Percentiles rank a stretch among this genome's conserved stretches.
Conservation (phyloP, 2,113 vertebrate species). For the Bombycilla garrulus region DNA sequence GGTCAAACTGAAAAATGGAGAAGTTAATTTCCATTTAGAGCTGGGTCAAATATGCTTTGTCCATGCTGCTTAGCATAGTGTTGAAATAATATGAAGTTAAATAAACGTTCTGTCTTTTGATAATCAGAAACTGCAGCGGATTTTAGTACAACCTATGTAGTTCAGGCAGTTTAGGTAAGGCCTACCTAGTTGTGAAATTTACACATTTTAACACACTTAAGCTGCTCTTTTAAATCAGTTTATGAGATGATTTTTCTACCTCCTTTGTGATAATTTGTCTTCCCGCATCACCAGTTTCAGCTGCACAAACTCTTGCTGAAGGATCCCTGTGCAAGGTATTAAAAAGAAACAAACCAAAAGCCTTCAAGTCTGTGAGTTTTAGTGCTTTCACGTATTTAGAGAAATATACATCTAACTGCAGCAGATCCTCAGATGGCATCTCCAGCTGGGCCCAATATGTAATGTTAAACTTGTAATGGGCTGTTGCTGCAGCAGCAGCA, state of each 20-base stretch:
- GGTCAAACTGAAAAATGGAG: neutral
- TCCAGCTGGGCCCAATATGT: neutral
- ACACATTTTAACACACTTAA: neutral
- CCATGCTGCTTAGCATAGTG: neutral
- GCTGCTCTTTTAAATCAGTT: neutral
- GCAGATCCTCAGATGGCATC: neutral
- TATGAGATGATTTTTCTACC: neutral
- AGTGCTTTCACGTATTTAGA: neutral
- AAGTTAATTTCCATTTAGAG: neutral
- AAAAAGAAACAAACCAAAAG: neutral
- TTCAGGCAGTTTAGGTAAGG: neutral
- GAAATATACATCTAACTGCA: neutral
- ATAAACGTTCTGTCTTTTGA: neutral
- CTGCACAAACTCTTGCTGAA: neutral
- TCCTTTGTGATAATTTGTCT: neutral
- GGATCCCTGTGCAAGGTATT: neutral
- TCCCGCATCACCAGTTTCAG: neutral
- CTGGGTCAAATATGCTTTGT: neutral
- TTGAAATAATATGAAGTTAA: neutral
- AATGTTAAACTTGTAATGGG: neutral
- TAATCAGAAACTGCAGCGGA: neutral
- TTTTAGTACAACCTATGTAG: neutral
- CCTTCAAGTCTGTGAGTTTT: neutral
- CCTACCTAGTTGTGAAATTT: neutral
- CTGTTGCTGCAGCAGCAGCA: neutral